phyloP scores from a whole-genome alignment of 2,113 vertebrate species.

The Vimba vimba region DNA sequence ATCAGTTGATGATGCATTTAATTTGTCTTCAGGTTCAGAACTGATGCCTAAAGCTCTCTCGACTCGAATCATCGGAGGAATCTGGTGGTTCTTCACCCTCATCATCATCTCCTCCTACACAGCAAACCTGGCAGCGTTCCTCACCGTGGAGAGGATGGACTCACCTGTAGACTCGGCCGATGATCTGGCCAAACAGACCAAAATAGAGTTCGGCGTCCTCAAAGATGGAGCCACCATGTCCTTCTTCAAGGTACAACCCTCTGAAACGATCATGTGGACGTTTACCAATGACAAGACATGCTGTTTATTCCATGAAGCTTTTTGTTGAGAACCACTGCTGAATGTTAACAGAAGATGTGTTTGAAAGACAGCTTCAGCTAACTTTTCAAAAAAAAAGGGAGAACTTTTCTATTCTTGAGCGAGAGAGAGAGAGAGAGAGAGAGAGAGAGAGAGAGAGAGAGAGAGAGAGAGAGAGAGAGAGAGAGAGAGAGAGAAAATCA shows the following conservation, averaged over 20 bases:
- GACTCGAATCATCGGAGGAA: conserved; percentile 97
- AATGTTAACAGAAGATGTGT: conserved; percentile 39
- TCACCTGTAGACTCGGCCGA: conserved; percentile 94
- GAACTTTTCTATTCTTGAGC: conserved; percentile 16
- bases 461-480: too few relatives aligned
- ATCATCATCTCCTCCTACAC: conserved; percentile 99
- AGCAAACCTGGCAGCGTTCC: conserved; percentile 95
- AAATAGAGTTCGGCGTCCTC: conserved; percentile 96
- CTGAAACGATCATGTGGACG: too few relatives aligned
- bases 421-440: too few relatives aligned
- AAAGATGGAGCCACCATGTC: conserved; percentile 96
- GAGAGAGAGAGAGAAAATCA: conserved; percentile 33
- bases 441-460: too few relatives aligned
- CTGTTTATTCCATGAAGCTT: conserved; percentile 7
- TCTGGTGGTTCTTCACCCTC: conserved; percentile 99
- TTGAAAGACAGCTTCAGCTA: conserved; percentile 46
- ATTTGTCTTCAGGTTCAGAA: conserved; percentile 84
- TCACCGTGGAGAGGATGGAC: conserved; percentile 97
- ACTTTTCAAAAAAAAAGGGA: conserved; percentile 54
- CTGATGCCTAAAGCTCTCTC: conserved; percentile 99
- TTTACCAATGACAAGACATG: not conserved
- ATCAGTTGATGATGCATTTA: not conserved
- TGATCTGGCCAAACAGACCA: conserved; percentile 97
- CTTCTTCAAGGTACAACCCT: conserved; percentile 91
- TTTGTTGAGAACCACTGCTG: not conserved